Percentiles rank a stretch among this genome's conserved stretches.
These are phyloP conservation scores for Coelopa pilipes DNA, from an alignment of 2,888 invertebrate species.

Conservation along the genomic window DNA sequence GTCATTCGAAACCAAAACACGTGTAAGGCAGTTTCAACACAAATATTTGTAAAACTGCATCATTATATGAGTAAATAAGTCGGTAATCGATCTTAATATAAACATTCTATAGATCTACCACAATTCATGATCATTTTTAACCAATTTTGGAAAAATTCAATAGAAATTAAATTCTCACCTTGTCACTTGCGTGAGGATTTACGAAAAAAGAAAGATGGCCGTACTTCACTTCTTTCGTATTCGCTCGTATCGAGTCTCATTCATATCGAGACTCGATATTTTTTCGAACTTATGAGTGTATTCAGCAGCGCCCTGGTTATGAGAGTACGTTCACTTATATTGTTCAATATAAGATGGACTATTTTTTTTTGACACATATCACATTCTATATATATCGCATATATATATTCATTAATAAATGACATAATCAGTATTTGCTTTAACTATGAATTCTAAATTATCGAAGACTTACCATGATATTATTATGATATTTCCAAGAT, in stretches of 20 bases:
- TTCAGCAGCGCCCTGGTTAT: not conserved
- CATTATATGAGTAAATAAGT: not conserved
- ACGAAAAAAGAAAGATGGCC: constrained; percentile 64
- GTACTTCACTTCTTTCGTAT: constrained; percentile 35
- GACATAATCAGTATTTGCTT: too few species aligned
- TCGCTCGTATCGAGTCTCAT: constrained; percentile 39
- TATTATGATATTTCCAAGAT: too few species aligned
- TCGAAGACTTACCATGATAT: too few species aligned
- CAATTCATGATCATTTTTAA: not conserved
- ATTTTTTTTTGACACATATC: too few species aligned
- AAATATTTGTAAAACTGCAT: not conserved
- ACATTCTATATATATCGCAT: too few species aligned
- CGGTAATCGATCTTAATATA: not conserved
- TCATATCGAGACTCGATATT: not conserved
- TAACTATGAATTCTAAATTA: too few species aligned
- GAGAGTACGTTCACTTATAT: not conserved
- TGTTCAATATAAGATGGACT: too few species aligned
- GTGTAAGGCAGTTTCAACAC: constrained; percentile 48
- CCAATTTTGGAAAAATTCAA: constrained; percentile 13
- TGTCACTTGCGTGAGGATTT: constrained; percentile 60
- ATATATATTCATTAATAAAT: too few species aligned
- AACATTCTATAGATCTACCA: not conserved
- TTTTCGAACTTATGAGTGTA: not conserved
- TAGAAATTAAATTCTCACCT: constrained; percentile 56
- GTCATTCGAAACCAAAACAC: constrained; percentile 50